Evolutionary conservation across 2,797 vertebrate species (phyloP), one percentile per base, ranked within the genome.

Genomic region (Anas flavirostris): DNA sequence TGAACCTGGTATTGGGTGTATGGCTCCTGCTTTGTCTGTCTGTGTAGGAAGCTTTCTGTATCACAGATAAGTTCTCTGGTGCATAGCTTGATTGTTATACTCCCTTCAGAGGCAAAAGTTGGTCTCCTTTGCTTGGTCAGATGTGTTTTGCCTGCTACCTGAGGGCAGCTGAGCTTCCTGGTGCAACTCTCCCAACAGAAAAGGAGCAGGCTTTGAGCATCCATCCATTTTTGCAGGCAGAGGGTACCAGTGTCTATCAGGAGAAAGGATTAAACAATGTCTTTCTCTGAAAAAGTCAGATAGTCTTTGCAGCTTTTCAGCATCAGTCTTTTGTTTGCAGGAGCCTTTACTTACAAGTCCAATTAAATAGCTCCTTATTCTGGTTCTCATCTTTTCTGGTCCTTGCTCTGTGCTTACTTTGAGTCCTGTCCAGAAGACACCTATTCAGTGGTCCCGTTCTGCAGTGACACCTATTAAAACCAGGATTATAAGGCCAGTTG

Each of bases 31-130:
- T 81, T 72, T 43, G 11, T 37, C 83, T 16, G 67, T 52, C 16
- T 63, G 59, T 3, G 11, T 0, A 7, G 22, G 10, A 85, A 76
- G 10, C 3, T 41, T 25, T 26, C 25, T 2, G 4, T 12, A 46
- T 33, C 0, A 0, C 5, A 6, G 17, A 5, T 7, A 52, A 66
- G 16, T 19, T 48, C 37, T 81, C 9, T 28, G 44, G 11, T 5
- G 11, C 3, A 10, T 8, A 74, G 2, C 35, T 35, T 33, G 23
- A 37, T n/a, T 19, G 16, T 80, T 19, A 16, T 6, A 4, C 4
- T 16, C 7, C 15, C 16, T 58, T 67, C 16, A 31, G 56, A 63
- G 31, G 23, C 10, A 58, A 16, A n/a, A 48, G 4, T 16, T 10
- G 5, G 7, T 46, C 18, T 89, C 29, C 31, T 53, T 63, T 85